These are phyloP conservation scores for Lasius platythorax DNA, from an alignment of 2,888 invertebrate genomes.

Conservation along the genomic window DNA sequence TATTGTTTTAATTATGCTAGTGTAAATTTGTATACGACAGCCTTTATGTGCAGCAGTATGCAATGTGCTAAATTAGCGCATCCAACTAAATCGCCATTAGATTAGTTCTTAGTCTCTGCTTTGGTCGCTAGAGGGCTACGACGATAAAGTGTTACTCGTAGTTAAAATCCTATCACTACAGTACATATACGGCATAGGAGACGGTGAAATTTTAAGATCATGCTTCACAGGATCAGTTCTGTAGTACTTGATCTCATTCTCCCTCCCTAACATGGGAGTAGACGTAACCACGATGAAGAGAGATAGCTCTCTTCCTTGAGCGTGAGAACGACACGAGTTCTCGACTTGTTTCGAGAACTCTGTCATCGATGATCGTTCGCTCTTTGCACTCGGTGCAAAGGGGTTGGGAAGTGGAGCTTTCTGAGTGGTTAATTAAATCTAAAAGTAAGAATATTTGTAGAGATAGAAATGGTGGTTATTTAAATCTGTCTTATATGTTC, in stretches of 20 bases:
- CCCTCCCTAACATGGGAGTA: constrained; percentile 86
- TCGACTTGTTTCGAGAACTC: constrained; percentile 63
- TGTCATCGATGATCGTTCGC: constrained; percentile 84
- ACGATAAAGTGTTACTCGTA: constrained; percentile 34
- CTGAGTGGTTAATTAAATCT: background rate
- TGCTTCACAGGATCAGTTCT: constrained; percentile 90
- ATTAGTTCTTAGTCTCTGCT: background rate
- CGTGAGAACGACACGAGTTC: constrained; percentile 81
- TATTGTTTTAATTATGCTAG: too few species aligned
- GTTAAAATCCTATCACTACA: constrained; percentile 7
- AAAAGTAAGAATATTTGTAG: background rate
- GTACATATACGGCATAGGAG: constrained; percentile 47
- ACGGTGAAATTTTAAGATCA: constrained; percentile 75
- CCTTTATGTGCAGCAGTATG: too few species aligned
- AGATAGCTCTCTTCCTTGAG: constrained; percentile 86
- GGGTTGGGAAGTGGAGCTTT: constrained; percentile 74
- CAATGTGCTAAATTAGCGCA: too few species aligned
- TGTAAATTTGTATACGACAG: too few species aligned
- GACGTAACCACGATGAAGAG: constrained; percentile 89
- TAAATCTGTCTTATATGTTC: background rate
- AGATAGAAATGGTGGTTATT: background rate
- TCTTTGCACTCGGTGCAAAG: constrained; percentile 72
- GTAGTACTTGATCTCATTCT: constrained; percentile 88
- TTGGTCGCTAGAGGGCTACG: constrained; percentile 64
- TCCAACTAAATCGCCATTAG: too few species aligned